Evolutionary conservation across 2,797 vertebrate species (phyloP), one percentile per base, ranked within the genome.

Genomic region (Manis crassicaudata): DNA sequence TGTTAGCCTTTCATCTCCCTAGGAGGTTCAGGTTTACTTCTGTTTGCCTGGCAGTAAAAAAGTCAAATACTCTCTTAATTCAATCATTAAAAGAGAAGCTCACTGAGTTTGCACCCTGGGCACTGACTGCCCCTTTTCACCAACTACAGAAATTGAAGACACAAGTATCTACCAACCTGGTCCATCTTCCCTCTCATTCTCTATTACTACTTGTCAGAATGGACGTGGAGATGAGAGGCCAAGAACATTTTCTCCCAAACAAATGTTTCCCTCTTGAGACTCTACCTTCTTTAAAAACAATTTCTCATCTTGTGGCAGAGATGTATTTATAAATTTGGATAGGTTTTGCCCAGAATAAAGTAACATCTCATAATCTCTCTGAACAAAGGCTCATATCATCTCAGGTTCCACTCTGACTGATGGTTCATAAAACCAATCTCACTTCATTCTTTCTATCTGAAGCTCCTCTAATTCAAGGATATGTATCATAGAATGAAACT

Each of bases 21-120:
- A 62, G 79, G 84, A 85, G 75, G 58, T 32, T 75, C 67, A 89
- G 67, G 67, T 93, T 90, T 94, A 75, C 63, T 93, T 85, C 92
- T 94, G 40, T 84, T 88, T 95, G 87, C 62, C 88, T 95, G 96
- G 88, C 94, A 92, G 40, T 32, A 75, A 85, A 92, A 92, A 92
- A 93, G 70, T 40, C 92, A 95, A 73, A 90, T 50, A 56, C 29
- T 68, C 62, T 60, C 17, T 72, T 72, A 68, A 85, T 86, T 85
- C 75, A 63, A 60, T 67, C 46, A 79, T 72, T 85, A 72, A 94
- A 82, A 89, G 52, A 56, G 68, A 93, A 68, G 54, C 27, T 70
- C 65, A 25, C 56, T 17, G 14, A 88, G 73, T 11, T 18, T 25
- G 75, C 16, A n/a, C 10, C 7, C 29, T 52, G 68, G 63, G 67